Conservation (phyloP, 2,113 vertebrate species). For the Alligator sinensis region DNA sequence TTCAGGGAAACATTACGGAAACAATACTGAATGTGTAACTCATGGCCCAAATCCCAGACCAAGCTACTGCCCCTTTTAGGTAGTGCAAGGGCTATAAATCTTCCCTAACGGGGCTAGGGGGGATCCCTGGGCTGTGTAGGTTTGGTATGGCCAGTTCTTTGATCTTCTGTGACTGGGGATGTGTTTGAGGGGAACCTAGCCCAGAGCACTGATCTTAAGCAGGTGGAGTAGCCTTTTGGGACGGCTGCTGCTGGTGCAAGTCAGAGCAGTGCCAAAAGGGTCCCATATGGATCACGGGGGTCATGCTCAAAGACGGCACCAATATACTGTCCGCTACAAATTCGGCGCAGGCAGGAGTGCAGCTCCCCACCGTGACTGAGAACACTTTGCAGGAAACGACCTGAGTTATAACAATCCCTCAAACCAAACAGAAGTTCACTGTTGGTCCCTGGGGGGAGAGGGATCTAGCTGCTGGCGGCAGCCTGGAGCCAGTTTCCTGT, state of each 20-base stretch:
- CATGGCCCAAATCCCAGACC: not conserved
- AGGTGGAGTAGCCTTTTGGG: not conserved
- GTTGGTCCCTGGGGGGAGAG: too few relatives aligned
- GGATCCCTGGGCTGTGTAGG: not conserved
- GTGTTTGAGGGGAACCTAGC: not conserved
- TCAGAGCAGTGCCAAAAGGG: not conserved
- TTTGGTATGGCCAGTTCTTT: not conserved
- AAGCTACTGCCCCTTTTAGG: not conserved
- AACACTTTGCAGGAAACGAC: too few relatives aligned
- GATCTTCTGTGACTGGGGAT: not conserved
- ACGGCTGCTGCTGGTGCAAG: not conserved
- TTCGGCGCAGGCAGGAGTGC: too few relatives aligned
- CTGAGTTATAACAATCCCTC: too few relatives aligned
- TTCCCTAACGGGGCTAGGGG: not conserved
- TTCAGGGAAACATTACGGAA: not conserved
- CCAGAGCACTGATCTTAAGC: not conserved
- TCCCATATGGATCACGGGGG: too few relatives aligned
- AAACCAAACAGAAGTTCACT: too few relatives aligned
- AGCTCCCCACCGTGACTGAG: too few relatives aligned
- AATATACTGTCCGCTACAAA: too few relatives aligned
- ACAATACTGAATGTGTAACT: not conserved
- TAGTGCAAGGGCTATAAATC: not conserved
- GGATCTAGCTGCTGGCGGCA: too few relatives aligned
- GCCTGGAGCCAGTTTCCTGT: too few relatives aligned
- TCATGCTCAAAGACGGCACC: too few relatives aligned